Evolutionary conservation across 1,140 invertebrate species (phyloP).

Genomic region (Paralvinella palmiformis): DNA sequence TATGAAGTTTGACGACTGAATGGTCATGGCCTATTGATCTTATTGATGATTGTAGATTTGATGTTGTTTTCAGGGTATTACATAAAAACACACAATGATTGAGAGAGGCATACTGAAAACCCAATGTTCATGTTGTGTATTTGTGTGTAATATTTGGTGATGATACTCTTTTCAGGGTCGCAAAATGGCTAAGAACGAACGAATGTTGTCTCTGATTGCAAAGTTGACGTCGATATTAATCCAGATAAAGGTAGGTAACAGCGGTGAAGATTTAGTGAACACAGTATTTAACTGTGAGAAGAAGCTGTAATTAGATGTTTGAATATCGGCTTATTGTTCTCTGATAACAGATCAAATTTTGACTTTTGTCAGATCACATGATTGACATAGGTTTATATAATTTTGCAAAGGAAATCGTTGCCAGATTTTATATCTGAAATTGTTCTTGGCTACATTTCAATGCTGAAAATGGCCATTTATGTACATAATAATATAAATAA

Average conservation of each 20-base stretch:
- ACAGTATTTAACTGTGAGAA: not conserved
- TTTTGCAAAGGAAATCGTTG: not conserved
- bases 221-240: slow-evolving; percentile 85
- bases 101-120: slow-evolving; percentile 17
- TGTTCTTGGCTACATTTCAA: too few relatives aligned
- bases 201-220: slow-evolving; percentile 67
- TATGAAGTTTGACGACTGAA: not conserved
- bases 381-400: not conserved
- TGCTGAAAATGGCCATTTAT: too few relatives aligned
- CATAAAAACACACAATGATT: not conserved
- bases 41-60: not conserved
- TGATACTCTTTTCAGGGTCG: slow-evolving; percentile 26
- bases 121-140: not conserved
- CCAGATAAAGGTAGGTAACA: slow-evolving; percentile 69
- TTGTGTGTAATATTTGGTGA: slow-evolving; percentile 9
- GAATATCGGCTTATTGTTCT: not conserved
- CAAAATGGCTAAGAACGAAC: slow-evolving; percentile 52
- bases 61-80: not conserved
- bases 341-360: too few relatives aligned
- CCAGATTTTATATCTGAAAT: too few relatives aligned
- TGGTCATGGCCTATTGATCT: not conserved
- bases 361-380: not conserved
- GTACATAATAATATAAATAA: too few relatives aligned
- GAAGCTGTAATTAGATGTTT: not conserved
- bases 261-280: not conserved